A percentile compares a stretch with the other conserved stretches of the same genome.
Conservation (phyloP, 2,888 invertebrate species). For the Cantharis nigra region DNA sequence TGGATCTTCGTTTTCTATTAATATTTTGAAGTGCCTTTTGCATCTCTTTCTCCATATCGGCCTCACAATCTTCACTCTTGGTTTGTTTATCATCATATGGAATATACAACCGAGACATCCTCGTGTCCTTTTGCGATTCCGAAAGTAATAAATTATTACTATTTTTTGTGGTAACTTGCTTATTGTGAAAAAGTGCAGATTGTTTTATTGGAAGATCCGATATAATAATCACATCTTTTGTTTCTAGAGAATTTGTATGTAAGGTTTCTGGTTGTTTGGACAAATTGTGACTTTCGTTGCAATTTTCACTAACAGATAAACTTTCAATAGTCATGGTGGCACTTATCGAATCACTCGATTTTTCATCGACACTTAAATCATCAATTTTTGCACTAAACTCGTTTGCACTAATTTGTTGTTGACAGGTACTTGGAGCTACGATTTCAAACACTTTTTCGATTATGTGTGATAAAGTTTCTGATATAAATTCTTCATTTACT, state of each 20-base stretch:
- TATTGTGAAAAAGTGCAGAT: background rate
- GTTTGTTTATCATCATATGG: constrained; percentile 19
- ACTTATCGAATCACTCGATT: background rate
- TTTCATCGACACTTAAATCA: background rate
- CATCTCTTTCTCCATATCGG: constrained; percentile 50
- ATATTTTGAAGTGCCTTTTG: constrained; percentile 50
- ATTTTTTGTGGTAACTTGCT: background rate
- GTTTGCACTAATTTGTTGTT: background rate
- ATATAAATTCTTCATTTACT: background rate
- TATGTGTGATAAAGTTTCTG: background rate
- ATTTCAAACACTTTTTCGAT: background rate
- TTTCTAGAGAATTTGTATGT: background rate
- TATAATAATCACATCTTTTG: background rate
- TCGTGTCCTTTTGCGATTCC: background rate
- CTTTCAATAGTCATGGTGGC: background rate
- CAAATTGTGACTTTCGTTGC: background rate
- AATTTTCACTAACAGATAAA: background rate
- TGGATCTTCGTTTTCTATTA: constrained; percentile 48
- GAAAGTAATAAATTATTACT: background rate
- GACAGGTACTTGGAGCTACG: background rate
- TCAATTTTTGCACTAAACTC: background rate
- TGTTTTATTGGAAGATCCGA: background rate
- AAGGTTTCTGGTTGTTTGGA: background rate
- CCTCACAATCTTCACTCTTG: constrained; percentile 41
- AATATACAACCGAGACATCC: constrained; percentile 6